Conservation (phyloP, 2,888 invertebrate genomes). For the Pseudolycoriella hygida region DNA sequence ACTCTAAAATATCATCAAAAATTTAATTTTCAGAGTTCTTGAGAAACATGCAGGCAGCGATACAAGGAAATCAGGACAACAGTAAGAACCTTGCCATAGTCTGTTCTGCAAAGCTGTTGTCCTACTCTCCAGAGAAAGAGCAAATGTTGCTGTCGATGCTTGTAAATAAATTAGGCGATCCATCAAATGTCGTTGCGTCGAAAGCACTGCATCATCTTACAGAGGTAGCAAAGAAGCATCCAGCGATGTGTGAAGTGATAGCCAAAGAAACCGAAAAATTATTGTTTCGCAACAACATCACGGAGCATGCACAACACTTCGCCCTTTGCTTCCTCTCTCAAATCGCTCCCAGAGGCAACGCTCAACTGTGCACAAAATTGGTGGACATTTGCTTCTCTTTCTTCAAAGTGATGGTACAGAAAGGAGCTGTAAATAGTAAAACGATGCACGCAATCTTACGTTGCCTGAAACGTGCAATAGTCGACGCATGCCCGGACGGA, state of each 20-base stretch:
- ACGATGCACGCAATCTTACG: constrained; percentile 69
- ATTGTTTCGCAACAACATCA: constrained; percentile 74
- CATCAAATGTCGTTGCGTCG: constrained; percentile 55
- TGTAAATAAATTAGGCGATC: constrained; percentile 93
- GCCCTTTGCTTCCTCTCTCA: constrained; percentile 82
- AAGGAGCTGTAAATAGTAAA: constrained; percentile 61
- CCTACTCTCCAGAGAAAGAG: constrained; percentile 26
- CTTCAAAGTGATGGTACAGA: constrained; percentile 78
- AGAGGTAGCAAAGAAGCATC: constrained; percentile 65
- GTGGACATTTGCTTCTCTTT: constrained; percentile 88
- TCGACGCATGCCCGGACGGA: constrained; percentile 16
- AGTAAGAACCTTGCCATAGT: constrained; percentile 23
- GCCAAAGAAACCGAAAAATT: constrained; percentile 78
- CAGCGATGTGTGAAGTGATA: constrained; percentile 82
- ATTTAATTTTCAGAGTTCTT: constrained; percentile 19
- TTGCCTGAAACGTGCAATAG: constrained; percentile 60
- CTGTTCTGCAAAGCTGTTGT: constrained; percentile 20
- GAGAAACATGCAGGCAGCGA: constrained; percentile 24
- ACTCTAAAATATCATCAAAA: too few relatives aligned
- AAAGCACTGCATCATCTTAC: constrained; percentile 73
- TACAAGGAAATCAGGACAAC: constrained; percentile 26
- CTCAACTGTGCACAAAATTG: constrained; percentile 67
- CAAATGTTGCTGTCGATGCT: constrained; percentile 51
- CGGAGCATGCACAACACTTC: constrained; percentile 77
- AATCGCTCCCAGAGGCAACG: constrained; percentile 49